Base-by-base conservation (phyloP, 2,888 invertebrate species). In the Synergus japonicus region DNA sequence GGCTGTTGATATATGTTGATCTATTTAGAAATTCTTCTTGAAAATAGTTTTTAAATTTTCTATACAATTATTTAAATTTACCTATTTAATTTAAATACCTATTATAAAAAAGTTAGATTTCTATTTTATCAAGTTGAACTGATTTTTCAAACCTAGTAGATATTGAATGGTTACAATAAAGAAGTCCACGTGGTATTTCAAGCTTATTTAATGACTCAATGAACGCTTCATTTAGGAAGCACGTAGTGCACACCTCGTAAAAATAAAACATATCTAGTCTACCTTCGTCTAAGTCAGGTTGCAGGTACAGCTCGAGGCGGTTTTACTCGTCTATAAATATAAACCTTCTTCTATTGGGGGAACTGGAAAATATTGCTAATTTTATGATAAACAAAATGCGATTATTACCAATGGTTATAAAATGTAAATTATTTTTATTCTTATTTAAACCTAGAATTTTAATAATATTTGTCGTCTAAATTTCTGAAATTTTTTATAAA, bases 191-290 rank as follows among this genome's bases (percentile, higher is more conserved):
- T 58, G 58, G 58, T 8, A 9, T 9, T 58, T 2, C 9, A 58
- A 9, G 58, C 58, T 18, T 58, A n/a, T 58, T n/a, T 58, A 58
- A 18, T 58, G 58, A 18, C 18, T 10, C 8, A 58, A 58, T 58
- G 58, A 81, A 81, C 79, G 76, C 77, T 79, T 79, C 83, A 63
- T 81, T 83, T 79, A 76, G 69, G 63, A 29, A 78, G 78, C 83
- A 83, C 83, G 83, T 83, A 81, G 77, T 46, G 77, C 76, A 78
- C 81, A 83, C 78, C 81, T 83, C 83, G 76, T 81, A 83, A 83
- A 83, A 83, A 81, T 79, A 81, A 81, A 58, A 58, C 78, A 79
- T 79, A 81, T 79, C 79, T 18, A 18, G 58, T 58, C 8, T 18
- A 9, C 78, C 69, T 79, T 79, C 78, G 69, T 43, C 78, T 63